A percentile compares a stretch with the other conserved stretches of the same genome.
Evolutionary conservation across 2,888 invertebrate species (phyloP).

Genomic region (Tridacna crocea): DNA sequence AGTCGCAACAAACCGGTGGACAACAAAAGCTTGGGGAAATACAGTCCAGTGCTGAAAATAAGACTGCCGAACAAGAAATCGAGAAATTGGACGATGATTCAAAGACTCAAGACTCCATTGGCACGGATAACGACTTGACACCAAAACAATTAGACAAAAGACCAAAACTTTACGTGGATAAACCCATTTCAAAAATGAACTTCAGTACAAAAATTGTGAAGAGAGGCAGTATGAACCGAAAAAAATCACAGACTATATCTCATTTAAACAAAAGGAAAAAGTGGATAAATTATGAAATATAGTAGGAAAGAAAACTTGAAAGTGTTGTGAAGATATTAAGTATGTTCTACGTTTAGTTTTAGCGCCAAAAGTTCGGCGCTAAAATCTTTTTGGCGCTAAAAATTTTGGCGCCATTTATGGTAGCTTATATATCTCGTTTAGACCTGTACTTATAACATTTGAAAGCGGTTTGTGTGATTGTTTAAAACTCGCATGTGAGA

Average conservation of each 20-base stretch:
- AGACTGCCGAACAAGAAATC: neutral
- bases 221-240: neutral
- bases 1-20: slow-evolving; percentile 25
- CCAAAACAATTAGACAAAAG: neutral
- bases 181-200: slow-evolving; percentile 32
- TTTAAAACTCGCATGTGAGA: neutral
- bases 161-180: slow-evolving; percentile 32
- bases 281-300: slow-evolving; percentile 13
- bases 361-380: neutral
- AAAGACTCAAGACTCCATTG: neutral
- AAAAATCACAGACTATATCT: neutral
- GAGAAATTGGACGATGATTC: neutral
- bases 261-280: neutral
- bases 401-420: neutral
- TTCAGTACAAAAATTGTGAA: slow-evolving; percentile 11
- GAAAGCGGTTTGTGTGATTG: neutral
- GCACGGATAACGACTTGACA: neutral
- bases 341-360: neutral
- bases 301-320: neutral
- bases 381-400: no score
- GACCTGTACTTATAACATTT: neutral
- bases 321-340: no score
- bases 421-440: slow-evolving; percentile 1
- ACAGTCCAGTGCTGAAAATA: neutral
- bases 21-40: slow-evolving; percentile 14